These are phyloP conservation scores for Latheticus oryzae DNA, from an alignment of 2,888 invertebrate species.

Conservation along the genomic window DNA sequence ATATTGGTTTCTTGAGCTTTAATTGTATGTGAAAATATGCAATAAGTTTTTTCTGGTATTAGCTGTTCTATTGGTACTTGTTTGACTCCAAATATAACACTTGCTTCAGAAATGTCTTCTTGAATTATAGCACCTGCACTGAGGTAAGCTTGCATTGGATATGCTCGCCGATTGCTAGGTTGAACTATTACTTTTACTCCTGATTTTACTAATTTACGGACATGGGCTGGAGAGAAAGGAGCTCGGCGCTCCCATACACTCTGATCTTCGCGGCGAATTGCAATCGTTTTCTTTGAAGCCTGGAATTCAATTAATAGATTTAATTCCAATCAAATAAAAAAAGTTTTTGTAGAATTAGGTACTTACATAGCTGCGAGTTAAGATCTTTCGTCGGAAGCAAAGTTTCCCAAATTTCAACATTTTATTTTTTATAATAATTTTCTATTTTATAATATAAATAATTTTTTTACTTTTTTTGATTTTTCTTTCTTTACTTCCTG, in stretches of 20 bases:
- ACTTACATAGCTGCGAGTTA: slow-evolving; percentile 45
- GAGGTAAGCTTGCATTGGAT: slow-evolving; percentile 96
- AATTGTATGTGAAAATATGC: slow-evolving; percentile 99
- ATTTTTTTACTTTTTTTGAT: slow-evolving; percentile 5
- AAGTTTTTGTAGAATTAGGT: no score
- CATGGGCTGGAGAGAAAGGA: slow-evolving; percentile 92
- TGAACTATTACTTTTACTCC: slow-evolving; percentile 97
- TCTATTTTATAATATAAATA: no score
- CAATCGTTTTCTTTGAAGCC: slow-evolving; percentile 74
- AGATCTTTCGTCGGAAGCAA: slow-evolving; percentile 1
- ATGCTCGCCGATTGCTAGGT: slow-evolving; percentile 96
- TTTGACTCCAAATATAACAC: slow-evolving; percentile 97
- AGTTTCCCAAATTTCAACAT: slow-evolving; percentile 13
- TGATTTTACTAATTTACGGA: slow-evolving; percentile 85
- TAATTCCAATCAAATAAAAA: no score
- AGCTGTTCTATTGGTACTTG: slow-evolving; percentile 92
- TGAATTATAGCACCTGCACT: slow-evolving; percentile 93
- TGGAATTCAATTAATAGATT: no score
- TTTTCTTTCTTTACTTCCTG: slow-evolving; percentile 24
- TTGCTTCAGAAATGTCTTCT: slow-evolving; percentile 97
- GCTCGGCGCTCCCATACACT: slow-evolving; percentile 97
- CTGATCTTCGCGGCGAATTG: slow-evolving; percentile 91
- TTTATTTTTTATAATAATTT: slow-evolving; percentile 21
- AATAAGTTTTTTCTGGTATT: slow-evolving; percentile 96
- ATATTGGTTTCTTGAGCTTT: slow-evolving; percentile 99